A percentile compares a stretch with the other conserved stretches of the same genome.
Evolutionary conservation across 92 coral and sea anemone species (phyloP).

Genomic region (Phenganax marumi): DNA sequence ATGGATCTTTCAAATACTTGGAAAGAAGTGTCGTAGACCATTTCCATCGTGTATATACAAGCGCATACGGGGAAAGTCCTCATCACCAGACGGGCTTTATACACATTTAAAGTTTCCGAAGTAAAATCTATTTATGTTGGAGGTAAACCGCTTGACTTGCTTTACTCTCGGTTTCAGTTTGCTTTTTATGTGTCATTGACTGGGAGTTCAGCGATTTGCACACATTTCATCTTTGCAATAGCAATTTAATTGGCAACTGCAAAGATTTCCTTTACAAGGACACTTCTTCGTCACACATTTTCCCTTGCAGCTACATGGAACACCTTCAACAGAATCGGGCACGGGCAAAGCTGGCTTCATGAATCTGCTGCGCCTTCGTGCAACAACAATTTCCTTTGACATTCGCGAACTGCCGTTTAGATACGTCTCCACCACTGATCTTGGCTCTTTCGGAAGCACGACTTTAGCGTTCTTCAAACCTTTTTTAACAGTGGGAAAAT

Average conservation of each 20-base stretch:
- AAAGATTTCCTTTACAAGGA: conserved; percentile 2
- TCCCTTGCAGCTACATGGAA: conserved; percentile 40
- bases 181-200: too few relatives aligned
- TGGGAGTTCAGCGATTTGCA: background rate
- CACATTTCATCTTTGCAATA: conserved; percentile 38
- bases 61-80: conserved; percentile 1
- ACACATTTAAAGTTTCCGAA: conserved; percentile 12
- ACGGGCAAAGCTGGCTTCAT: conserved; percentile 38
- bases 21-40: conserved; percentile 1
- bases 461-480: conserved; percentile 19
- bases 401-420: conserved; percentile 35
- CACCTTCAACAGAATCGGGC: background rate
- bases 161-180: too few relatives aligned
- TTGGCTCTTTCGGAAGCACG: conserved; percentile 44
- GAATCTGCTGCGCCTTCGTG: conserved; percentile 27
- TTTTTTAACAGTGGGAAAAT: conserved; percentile 29
- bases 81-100: conserved; percentile 25
- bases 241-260: conserved; percentile 12
- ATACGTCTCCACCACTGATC: conserved; percentile 40
- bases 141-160: too few relatives aligned
- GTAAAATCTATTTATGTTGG: background rate
- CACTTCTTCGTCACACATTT: conserved; percentile 44
- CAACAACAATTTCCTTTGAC: conserved; percentile 30
- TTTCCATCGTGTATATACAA: conserved; percentile 6
- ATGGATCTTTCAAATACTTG: conserved; percentile 23